These are phyloP conservation scores for Antheraea yamamai DNA, from an alignment of 2,888 invertebrate genomes.

Conservation along the genomic window DNA sequence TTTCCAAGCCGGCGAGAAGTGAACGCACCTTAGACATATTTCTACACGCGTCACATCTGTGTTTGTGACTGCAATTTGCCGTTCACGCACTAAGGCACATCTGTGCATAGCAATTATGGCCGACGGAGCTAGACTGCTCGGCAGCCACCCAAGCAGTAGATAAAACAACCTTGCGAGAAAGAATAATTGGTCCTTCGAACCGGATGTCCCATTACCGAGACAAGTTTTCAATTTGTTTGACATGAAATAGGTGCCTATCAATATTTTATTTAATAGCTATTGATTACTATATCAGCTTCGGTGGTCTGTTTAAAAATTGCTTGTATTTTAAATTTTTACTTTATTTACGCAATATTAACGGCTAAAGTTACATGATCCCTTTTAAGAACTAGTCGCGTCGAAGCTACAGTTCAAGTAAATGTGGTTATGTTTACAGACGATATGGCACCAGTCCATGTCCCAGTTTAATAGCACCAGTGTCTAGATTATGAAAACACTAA, in stretches of 20 bases:
- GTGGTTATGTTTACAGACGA: slow-evolving; percentile 22
- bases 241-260: not conserved
- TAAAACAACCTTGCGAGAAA: slow-evolving; percentile 29
- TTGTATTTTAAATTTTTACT: not conserved
- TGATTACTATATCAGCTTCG: not conserved
- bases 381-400: not conserved
- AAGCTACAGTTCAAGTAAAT: not conserved
- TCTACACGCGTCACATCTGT: slow-evolving; percentile 16
- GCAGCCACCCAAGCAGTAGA: slow-evolving; percentile 57
- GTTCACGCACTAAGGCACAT: slow-evolving; percentile 41
- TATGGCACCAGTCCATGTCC: slow-evolving; percentile 24
- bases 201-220: slow-evolving; percentile 15
- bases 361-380: slow-evolving; percentile 1
- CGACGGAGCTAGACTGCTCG: slow-evolving; percentile 58
- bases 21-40: slow-evolving; percentile 33
- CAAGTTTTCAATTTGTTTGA: slow-evolving; percentile 6
- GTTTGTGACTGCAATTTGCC: slow-evolving; percentile 36
- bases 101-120: slow-evolving; percentile 47
- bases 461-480: not conserved
- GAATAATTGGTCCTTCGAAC: slow-evolving; percentile 13
- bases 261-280: not conserved
- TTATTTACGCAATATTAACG: not conserved
- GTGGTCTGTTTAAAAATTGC: not conserved
- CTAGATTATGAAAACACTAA: slow-evolving; percentile 5
- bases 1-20: slow-evolving; percentile 35